A percentile compares a stretch with the other conserved stretches of the same genome.
These are phyloP conservation scores for Tursiops truncatus DNA, from an alignment of 2,113 vertebrate genomes.

Conservation along the genomic window DNA sequence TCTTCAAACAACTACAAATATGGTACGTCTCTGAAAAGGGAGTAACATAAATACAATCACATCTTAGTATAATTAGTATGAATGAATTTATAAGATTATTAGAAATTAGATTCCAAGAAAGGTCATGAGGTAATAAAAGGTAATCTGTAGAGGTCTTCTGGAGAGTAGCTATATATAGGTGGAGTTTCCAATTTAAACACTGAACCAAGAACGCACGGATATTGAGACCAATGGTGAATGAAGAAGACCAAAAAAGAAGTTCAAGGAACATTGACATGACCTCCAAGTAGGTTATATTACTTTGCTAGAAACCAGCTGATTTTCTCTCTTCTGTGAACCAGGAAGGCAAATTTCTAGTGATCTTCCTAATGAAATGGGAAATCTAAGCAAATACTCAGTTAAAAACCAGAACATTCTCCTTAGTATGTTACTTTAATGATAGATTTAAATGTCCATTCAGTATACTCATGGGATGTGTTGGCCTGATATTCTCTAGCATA, in stretches of 20 bases:
- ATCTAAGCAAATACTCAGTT: not conserved
- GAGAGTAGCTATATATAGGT: not conserved
- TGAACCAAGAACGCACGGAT: not conserved
- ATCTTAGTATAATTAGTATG: not conserved
- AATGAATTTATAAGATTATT: not conserved
- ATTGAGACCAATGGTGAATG: not conserved
- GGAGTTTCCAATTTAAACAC: not conserved
- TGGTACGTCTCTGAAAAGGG: not conserved
- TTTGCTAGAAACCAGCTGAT: not conserved
- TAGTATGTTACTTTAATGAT: not conserved
- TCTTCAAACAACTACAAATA: not conserved
- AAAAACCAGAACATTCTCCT: not conserved
- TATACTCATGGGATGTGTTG: not conserved
- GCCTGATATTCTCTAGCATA: not conserved
- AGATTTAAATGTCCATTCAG: not conserved
- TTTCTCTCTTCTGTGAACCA: not conserved
- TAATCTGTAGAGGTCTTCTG: not conserved
- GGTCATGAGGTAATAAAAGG: not conserved
- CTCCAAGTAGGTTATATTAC: not conserved
- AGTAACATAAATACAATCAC: not conserved
- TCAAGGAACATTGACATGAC: not conserved
- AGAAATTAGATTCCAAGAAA: slow-evolving; percentile 2
- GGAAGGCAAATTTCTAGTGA: not conserved
- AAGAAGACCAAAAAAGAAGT: not conserved
- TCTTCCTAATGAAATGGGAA: slow-evolving; percentile 23